Evolutionary conservation across 2,113 vertebrate genomes (phyloP), one percentile per base, ranked within the genome.

Genomic region (Cyanoliseus patagonus): DNA sequence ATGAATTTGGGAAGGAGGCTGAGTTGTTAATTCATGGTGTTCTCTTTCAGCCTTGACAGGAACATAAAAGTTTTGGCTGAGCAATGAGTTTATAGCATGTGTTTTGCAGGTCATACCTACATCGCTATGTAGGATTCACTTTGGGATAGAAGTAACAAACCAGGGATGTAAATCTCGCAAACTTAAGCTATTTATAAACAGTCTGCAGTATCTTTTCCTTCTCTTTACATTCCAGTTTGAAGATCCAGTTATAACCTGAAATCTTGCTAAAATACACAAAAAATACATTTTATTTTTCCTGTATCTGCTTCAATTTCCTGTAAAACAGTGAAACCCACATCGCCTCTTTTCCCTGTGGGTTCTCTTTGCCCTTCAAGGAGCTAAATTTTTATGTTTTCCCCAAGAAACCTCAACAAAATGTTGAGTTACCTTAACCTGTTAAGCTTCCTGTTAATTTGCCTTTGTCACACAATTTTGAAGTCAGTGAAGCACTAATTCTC

Each of bases 271-370:
- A 80, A 73, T 41, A 76, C 67, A 88, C 83, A 92, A 30, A 93
- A 94, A 96, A 86, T 64, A 55, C 2, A 6, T 0, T 42, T 69
- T 94, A 23, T 51, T 20, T 94, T 59, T 10, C 10, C n/a, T 63
- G 4, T 61, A 35, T 33, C 39, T 55, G 57, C 46, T 13, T 79
- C 53, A 24, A 37, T 73, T 83, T 79, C 33, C 8, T 77, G 78
- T 89, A 31, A 90, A 96, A 68, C 79, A 96, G 49, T 61, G 72
- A 96, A 95, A 72, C 5, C 24, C 75, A 55, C 44, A 69, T 64
- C 23, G 8, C 47, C 30, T 66, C 10, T 77, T 81, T 83, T 73
- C 63, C 17, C 52, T 84, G 17, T 57, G 47, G 8, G 14, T 55
- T 74, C 44, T 69, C 17, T 85, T 94, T 97, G 53, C 44, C 68